These are phyloP conservation scores for human (Homo sapiens) DNA, from an alignment of 2,113 vertebrate genomes.

Conservation along the genomic window DNA sequence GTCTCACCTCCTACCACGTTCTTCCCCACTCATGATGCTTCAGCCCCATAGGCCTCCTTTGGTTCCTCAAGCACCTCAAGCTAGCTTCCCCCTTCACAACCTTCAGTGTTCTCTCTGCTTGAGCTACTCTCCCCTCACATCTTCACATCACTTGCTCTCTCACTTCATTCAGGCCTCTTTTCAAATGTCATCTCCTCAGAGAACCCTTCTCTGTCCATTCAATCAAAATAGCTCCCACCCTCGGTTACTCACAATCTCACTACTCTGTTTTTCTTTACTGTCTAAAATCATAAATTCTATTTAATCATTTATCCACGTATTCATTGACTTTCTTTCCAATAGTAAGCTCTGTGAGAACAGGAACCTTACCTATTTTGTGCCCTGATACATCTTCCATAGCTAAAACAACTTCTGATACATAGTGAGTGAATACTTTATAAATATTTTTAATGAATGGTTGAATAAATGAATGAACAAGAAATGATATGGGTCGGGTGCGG, in stretches of 20 bases:
- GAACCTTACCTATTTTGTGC: not conserved
- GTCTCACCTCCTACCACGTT: not conserved
- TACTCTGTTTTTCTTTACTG: not conserved
- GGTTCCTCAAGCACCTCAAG: not conserved
- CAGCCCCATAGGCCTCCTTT: not conserved
- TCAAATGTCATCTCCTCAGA: slow-evolving; percentile 4
- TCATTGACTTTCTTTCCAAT: not conserved
- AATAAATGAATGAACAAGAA: not conserved
- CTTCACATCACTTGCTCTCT: slow-evolving; percentile 22
- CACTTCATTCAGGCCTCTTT: not conserved
- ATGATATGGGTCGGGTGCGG: not conserved
- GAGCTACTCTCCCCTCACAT: not conserved
- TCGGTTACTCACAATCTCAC: not conserved
- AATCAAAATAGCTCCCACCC: slow-evolving; percentile 1
- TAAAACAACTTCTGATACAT: not conserved
- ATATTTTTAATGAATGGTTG: not conserved
- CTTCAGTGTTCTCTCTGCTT: not conserved
- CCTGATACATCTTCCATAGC: not conserved
- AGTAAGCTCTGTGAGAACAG: not conserved
- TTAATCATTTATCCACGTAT: not conserved
- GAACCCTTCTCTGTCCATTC: not conserved
- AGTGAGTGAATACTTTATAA: not conserved
- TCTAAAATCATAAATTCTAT: not conserved
- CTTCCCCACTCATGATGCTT: not conserved
- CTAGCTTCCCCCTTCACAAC: not conserved